phyloP scores from a whole-genome alignment of 2,888 invertebrate species.

The Tetanocera ferruginea region DNA sequence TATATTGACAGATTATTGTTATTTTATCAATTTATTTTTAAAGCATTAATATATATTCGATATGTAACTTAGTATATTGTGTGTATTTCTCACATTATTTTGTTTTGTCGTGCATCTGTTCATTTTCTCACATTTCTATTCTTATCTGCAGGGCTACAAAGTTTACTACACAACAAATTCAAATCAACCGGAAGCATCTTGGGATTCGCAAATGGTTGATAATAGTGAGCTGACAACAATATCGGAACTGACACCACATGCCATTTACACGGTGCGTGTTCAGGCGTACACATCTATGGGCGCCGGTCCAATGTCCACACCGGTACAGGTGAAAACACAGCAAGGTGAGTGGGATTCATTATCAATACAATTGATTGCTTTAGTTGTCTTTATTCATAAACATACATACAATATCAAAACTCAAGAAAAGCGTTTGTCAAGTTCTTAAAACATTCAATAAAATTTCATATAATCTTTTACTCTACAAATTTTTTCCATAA shows the following conservation, averaged over 20 bases:
- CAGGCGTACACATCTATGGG: constrained; percentile 95
- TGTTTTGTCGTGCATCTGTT: too few relatives aligned
- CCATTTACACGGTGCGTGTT: constrained; percentile 94
- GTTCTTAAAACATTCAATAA: too few relatives aligned
- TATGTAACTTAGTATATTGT: too few relatives aligned
- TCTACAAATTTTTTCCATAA: too few relatives aligned
- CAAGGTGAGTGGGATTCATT: constrained; percentile 78
- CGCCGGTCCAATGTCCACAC: constrained; percentile 92
- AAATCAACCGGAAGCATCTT: constrained; percentile 86
- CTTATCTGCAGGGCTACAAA: constrained; percentile 86
- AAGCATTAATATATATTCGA: too few relatives aligned
- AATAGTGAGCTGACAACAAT: constrained; percentile 93
- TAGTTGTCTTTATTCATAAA: too few relatives aligned
- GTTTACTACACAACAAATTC: constrained; percentile 95
- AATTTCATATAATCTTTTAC: too few relatives aligned
- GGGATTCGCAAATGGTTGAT: constrained; percentile 95
- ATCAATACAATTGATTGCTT: background rate
- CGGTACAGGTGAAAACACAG: constrained; percentile 98
- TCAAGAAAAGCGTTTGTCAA: too few relatives aligned
- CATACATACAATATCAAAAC: too few relatives aligned
- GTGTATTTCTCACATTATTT: too few relatives aligned
- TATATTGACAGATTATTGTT: too few relatives aligned
- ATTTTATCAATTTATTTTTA: too few relatives aligned
- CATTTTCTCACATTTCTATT: background rate
- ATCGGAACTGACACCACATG: constrained; percentile 90